Evolutionary conservation across 1,140 invertebrate genomes (phyloP).

Genomic region (honey bee (Apis mellifera)): DNA sequence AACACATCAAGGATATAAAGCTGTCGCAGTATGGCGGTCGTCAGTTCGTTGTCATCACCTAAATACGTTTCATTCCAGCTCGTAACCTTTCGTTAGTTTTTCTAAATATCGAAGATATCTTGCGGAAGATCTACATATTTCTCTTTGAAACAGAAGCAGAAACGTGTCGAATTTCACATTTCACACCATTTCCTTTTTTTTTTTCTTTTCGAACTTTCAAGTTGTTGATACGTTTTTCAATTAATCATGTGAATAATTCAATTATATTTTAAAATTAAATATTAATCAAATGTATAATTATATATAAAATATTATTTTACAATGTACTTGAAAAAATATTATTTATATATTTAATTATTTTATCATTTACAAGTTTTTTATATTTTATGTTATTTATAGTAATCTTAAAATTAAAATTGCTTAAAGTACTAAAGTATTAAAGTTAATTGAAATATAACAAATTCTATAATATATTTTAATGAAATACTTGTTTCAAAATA

Average conservation of each 20-base stretch:
- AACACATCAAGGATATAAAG: constrained; percentile 12
- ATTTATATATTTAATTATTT: no score
- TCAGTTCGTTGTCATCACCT: constrained; percentile 49
- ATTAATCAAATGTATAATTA: no score
- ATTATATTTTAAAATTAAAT: no score
- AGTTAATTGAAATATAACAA: no score
- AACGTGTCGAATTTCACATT: constrained; percentile 8
- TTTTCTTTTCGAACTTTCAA: not conserved
- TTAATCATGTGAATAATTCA: not conserved
- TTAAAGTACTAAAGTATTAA: no score
- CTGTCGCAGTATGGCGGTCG: constrained; percentile 35
- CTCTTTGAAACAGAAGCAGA: not conserved
- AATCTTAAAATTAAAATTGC: no score
- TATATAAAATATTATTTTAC: no score
- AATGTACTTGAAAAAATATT: no score
- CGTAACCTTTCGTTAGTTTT: not conserved
- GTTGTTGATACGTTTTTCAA: not conserved
- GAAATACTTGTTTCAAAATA: no score
- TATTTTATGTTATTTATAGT: no score
- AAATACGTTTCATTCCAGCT: constrained; percentile 44
- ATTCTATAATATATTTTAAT: no score
- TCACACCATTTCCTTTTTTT: not conserved
- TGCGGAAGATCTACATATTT: not conserved
- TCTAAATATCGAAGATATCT: constrained; percentile 8
- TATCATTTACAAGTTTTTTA: no score